Percentiles rank a stretch among this genome's conserved stretches.
Conservation (phyloP, 2,113 vertebrate species). For the Perccottus glenii region DNA sequence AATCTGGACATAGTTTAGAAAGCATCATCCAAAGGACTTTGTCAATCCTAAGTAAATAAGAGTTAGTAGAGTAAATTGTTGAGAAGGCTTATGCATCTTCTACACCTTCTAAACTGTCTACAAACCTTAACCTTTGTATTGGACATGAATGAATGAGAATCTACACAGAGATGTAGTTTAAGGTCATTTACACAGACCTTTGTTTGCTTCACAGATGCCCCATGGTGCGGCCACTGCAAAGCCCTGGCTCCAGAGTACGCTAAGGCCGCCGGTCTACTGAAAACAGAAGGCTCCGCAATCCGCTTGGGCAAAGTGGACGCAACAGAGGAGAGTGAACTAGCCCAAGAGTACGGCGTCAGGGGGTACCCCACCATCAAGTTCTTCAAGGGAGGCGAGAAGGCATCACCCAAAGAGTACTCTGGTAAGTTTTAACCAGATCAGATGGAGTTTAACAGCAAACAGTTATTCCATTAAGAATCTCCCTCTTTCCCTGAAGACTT, state of each 20-base stretch:
- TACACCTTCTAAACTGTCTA: too few species aligned
- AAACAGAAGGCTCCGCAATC: constrained; percentile 86
- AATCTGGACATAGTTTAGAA: too few species aligned
- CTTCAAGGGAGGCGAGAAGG: constrained; percentile 91
- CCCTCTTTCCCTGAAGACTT: background rate
- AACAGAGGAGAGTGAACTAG: constrained; percentile 93
- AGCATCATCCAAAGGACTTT: too few species aligned
- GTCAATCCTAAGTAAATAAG: too few species aligned
- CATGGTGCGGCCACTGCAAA: constrained; percentile 99
- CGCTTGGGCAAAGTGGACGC: constrained; percentile 94
- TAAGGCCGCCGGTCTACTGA: constrained; percentile 90
- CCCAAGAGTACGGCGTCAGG: constrained; percentile 90
- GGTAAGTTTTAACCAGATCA: constrained; percentile 72
- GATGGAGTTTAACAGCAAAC: background rate
- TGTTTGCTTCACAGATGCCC: constrained; percentile 84
- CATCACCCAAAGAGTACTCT: constrained; percentile 90
- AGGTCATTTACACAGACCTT: background rate
- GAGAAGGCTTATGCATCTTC: too few species aligned
- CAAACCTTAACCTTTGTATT: too few species aligned
- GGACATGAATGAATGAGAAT: too few species aligned
- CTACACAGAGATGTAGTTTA: background rate
- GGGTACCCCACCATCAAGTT: constrained; percentile 99
- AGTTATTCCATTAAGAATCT: background rate
- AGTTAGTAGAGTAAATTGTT: too few species aligned
- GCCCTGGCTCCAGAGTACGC: constrained; percentile 93